A percentile compares a stretch with the other conserved stretches of the same genome.
Evolutionary conservation across 2,888 invertebrate species (phyloP).

Genomic region (Zygothrica quintamaculata): DNA sequence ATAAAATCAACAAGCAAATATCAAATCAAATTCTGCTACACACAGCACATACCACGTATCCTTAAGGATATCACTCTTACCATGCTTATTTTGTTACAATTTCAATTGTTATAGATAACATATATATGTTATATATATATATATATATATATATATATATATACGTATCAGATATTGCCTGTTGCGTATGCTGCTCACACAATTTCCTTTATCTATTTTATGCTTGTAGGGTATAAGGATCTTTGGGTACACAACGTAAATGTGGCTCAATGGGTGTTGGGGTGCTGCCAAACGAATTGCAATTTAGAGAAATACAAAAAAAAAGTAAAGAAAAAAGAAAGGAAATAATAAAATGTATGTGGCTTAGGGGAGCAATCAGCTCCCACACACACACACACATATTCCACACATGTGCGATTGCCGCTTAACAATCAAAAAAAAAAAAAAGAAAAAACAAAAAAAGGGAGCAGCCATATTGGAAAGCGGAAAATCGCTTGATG

Average conservation of each 20-base stretch:
- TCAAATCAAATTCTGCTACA: conserved; percentile 29
- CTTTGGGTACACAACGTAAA: neutral
- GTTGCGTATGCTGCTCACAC: no score
- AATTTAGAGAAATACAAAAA: conserved; percentile 63
- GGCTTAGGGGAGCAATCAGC: conserved; percentile 78
- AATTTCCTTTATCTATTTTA: neutral
- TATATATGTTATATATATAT: no score
- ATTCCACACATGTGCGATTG: conserved; percentile 27
- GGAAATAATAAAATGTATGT: conserved; percentile 60
- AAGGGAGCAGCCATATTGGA: conserved; percentile 53
- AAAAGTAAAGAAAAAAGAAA: conserved; percentile 9
- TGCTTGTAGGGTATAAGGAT: neutral
- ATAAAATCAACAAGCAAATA: conserved; percentile 49
- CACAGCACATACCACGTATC: neutral
- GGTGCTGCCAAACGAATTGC: conserved; percentile 47
- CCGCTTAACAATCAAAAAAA: conserved; percentile 53
- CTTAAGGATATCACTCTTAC: no score
- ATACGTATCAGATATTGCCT: no score
- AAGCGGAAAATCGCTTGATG: conserved; percentile 42
- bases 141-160: no score
- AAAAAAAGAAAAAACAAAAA: no score
- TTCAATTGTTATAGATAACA: no score
- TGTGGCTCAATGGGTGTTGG: conserved; percentile 12
- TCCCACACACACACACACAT: conserved; percentile 13
- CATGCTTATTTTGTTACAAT: no score